Base-by-base conservation (phyloP, 2,113 vertebrate species). In the Cromileptes altivelis region DNA sequence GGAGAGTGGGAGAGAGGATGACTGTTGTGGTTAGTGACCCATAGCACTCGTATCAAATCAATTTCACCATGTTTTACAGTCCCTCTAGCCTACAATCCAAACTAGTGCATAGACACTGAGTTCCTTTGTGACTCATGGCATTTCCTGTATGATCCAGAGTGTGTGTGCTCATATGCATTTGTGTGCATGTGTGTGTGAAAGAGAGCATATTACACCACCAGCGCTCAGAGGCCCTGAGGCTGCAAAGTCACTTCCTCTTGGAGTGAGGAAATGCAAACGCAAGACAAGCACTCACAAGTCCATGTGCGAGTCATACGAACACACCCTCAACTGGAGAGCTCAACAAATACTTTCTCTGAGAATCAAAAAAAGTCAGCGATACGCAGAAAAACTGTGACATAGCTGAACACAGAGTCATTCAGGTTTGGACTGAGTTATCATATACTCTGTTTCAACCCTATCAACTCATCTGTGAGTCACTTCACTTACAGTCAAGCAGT, bases 211-310 rank as follows among this genome's bases (percentile, higher is more conserved):
- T 91, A 77, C 84, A 89, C 86, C 87, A 88, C 56, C 81, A 84
- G 91, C 7, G 17, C 75, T 89, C 61, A 3, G 65, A 69, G 80
- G 75, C 87, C 87, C 70, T 33, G 73, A 81, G 87, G 91, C 90
- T 88, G 85, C 70, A 82, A 82, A 91, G 81, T 86, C 78, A 92
- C 91, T 93, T 94, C 93, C 92, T 91, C 85, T 91, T 65, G 45
- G 75, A 86, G 17, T 30, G 73, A 87, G 87, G 80, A 92, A 91
- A 92, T 81, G 77, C 86, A 91, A 90, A 90, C 58, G 71, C 84
- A 76, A 68, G 82, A 60, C 86, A 89, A 80, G 89, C 81, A 76
- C 85, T 89, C 80, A 89, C 91, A 90, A 73, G 89, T 85, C 89
- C 79, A 60, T 82, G 80, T 78, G 75, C n/a, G 40, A 86, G 72